These are phyloP conservation scores for Melanostoma mellinum DNA, from an alignment of 2,888 invertebrate species.

Conservation along the genomic window DNA sequence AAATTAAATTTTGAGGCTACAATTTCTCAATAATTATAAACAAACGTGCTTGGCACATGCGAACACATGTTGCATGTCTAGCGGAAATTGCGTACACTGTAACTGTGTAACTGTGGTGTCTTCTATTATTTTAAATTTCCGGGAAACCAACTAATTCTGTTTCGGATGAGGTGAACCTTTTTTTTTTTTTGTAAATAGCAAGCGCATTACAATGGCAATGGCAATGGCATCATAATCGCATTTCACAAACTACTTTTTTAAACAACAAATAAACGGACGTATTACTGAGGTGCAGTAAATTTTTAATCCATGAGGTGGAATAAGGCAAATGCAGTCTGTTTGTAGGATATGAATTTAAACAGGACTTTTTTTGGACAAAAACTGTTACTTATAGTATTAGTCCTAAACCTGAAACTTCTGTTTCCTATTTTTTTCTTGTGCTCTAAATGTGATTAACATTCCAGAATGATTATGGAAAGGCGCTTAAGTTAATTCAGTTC, in stretches of 20 bases:
- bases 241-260: conserved; percentile 9
- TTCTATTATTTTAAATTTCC: conserved; percentile 52
- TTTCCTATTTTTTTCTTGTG: conserved; percentile 16
- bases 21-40: conserved; percentile 39
- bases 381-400: conserved; percentile 6
- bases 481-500: conserved; percentile 32
- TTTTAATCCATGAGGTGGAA: background rate
- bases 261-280: background rate
- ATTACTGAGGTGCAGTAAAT: background rate
- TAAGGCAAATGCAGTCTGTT: no score
- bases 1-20: conserved; percentile 17
- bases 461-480: conserved; percentile 25
- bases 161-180: conserved; percentile 29
- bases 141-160: conserved; percentile 29
- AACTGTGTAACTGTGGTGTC: background rate
- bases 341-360: no score
- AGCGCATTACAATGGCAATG: conserved; percentile 37
- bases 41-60: conserved; percentile 40
- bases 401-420: conserved; percentile 1
- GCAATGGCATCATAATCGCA: conserved; percentile 45
- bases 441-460: conserved; percentile 52
- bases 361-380: background rate
- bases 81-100: conserved; percentile 57
- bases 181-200: conserved; percentile 33
- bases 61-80: conserved; percentile 59